Evolutionary conservation across 64 coral and sea anemone genomes (phyloP).

Genomic region (Dendrophyllia cribrosa): DNA sequence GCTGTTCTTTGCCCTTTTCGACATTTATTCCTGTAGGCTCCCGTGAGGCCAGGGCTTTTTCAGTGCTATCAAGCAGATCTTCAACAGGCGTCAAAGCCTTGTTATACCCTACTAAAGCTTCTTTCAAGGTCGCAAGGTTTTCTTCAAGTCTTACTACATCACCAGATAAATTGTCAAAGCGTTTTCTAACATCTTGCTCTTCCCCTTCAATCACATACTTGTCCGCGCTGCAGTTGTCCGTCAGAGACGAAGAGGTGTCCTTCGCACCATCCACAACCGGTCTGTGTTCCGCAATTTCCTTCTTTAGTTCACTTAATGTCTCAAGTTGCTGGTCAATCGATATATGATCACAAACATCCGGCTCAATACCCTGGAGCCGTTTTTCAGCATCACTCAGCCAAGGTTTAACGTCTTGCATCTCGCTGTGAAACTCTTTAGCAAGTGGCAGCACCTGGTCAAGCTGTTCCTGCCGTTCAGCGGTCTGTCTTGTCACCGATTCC

Average conservation of each 20-base stretch:
- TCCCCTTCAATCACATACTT: constrained; percentile 92
- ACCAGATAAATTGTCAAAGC: constrained; percentile 69
- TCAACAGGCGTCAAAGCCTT: constrained; percentile 77
- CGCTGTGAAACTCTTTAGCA: constrained; percentile 82
- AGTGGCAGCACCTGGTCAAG: constrained; percentile 89
- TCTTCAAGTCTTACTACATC: constrained; percentile 57
- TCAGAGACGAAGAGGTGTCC: constrained; percentile 72
- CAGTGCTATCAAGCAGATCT: constrained; percentile 69
- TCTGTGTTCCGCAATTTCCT: constrained; percentile 81
- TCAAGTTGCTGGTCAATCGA: constrained; percentile 72
- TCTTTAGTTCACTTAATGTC: constrained; percentile 66
- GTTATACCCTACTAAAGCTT: constrained; percentile 78
- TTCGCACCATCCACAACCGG: constrained; percentile 70
- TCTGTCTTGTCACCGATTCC: constrained; percentile 82
- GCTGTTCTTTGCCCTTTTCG: constrained; percentile 69
- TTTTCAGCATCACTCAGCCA: constrained; percentile 90
- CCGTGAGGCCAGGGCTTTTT: constrained; percentile 56
- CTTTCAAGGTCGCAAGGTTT: constrained; percentile 64
- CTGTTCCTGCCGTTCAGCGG: constrained; percentile 80
- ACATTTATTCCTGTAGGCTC: constrained; percentile 78
- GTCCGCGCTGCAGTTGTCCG: constrained; percentile 84
- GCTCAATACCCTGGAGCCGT: constrained; percentile 72
- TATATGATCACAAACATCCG: constrained; percentile 70
- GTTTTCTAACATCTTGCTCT: constrained; percentile 84
- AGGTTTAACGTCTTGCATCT: constrained; percentile 77